phyloP scores from a whole-genome alignment of 2,888 invertebrate species.

The Macaria liturata region DNA sequence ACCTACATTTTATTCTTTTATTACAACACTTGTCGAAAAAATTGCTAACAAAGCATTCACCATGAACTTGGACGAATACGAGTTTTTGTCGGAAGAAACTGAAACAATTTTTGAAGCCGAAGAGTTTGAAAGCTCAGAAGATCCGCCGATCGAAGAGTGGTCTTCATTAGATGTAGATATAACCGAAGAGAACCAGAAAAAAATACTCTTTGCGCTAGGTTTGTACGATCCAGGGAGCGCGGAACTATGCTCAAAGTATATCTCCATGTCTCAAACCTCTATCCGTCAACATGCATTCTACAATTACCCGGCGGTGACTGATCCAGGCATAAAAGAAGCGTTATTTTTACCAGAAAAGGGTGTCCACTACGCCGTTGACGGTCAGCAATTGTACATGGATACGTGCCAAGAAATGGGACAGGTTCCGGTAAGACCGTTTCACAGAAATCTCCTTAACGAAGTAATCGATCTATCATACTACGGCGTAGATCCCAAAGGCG shows the following conservation, averaged over 20 bases:
- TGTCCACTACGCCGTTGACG: slow-evolving; percentile 56
- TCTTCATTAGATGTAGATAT: slow-evolving; percentile 51
- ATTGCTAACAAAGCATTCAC: too few relatives aligned
- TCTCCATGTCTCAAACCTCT: slow-evolving; percentile 57
- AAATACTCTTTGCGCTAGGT: slow-evolving; percentile 41
- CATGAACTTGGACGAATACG: background rate
- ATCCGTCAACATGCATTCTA: slow-evolving; percentile 61
- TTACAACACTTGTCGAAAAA: too few relatives aligned
- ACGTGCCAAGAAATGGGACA: slow-evolving; percentile 60
- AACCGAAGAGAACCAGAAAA: slow-evolving; percentile 48
- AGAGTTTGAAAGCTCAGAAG: slow-evolving; percentile 52
- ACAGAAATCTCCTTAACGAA: slow-evolving; percentile 47
- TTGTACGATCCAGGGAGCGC: slow-evolving; percentile 58
- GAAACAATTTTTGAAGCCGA: slow-evolving; percentile 33
- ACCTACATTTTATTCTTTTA: too few relatives aligned
- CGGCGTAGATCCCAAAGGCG: slow-evolving; percentile 55
- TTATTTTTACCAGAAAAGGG: slow-evolving; percentile 46
- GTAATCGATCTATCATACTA: slow-evolving; percentile 64
- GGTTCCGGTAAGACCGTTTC: slow-evolving; percentile 52
- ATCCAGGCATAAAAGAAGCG: slow-evolving; percentile 63
- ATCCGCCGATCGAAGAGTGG: slow-evolving; percentile 63
- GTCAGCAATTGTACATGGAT: slow-evolving; percentile 60
- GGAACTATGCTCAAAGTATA: slow-evolving; percentile 60
- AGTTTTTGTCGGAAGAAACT: slow-evolving; percentile 3
- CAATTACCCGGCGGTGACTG: slow-evolving; percentile 60